Base-by-base conservation (phyloP, 1,140 invertebrate genomes). In the Tetramorium alpestre region DNA sequence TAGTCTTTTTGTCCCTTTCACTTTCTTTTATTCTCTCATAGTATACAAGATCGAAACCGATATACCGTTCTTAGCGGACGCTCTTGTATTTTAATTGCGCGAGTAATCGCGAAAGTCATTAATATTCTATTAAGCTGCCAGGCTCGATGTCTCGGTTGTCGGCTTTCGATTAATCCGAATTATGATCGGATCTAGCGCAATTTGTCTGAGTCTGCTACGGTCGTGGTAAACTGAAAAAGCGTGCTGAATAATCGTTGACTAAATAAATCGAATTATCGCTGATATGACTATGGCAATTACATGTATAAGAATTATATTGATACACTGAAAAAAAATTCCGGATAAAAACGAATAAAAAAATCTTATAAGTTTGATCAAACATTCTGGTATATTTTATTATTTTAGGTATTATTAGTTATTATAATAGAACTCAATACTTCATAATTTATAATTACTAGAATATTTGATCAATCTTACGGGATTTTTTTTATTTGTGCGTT, bases 11-110 rank as follows among this genome's bases (percentile, higher is more conserved):
- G 16, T 16, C 11, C 8, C 11, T 22, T 4, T 28, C 4, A 33
- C 13, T 47, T 28, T 25, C 11, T 47, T 62, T 64, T n/a, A 56
- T 75, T 75, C 51, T 3, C 28, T 16, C 25, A 16, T 38, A 7
- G 58, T 25, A 3, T 47, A 28, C 2, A 28, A 44, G 22, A 44
- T 47, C 25, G 38, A 62, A 44, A 47, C 62, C 25, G 58, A 13
- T 22, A 22, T 22, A 22, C 22, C 22, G 25, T 78, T 64, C 75
- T 78, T 78, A 78, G 41, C 18, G 8, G 58, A 10, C 22, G 58
- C 44, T 62, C 58, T 78, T 78, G 75, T 78, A 78, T 78, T 78
- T 22, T 78, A 78, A 78, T 78, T 78, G 41, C 41, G 41, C 44
- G 41, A 64, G 6, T 78, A 78, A 64, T 78, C 44, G 44, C 58